Percentiles rank a stretch among this genome's conserved stretches.
These are phyloP conservation scores for Conomelus anceps DNA, from an alignment of 2,888 invertebrate genomes.

Conservation along the genomic window DNA sequence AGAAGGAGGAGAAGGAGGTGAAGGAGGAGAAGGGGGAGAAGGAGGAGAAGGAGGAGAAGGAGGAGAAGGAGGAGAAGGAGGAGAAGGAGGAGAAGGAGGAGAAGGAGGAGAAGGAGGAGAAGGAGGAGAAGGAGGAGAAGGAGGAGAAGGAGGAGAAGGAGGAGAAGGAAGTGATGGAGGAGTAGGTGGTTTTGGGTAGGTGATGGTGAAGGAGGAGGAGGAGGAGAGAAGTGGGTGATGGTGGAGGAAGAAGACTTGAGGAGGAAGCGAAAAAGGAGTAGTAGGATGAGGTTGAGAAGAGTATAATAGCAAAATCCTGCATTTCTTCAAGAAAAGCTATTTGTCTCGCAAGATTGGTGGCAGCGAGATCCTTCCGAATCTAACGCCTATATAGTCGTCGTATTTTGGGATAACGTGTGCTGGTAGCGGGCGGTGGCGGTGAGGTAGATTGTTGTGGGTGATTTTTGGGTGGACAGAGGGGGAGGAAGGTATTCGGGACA, in stretches of 20 bases:
- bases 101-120: background rate
- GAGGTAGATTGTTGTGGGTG: background rate
- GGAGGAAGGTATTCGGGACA: background rate
- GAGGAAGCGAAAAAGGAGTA: too few relatives aligned
- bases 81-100: background rate
- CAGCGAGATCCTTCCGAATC: background rate
- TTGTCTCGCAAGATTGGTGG: background rate
- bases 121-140: background rate
- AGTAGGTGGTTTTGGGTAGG: background rate
- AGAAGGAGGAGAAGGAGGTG: background rate
- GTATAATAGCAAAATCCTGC: background rate
- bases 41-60: background rate
- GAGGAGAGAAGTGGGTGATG: background rate
- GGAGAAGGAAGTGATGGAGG: background rate
- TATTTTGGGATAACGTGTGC: background rate
- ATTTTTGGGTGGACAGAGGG: background rate
- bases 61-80: background rate
- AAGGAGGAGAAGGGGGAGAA: background rate
- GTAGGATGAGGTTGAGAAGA: background rate
- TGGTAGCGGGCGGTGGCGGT: too few relatives aligned
- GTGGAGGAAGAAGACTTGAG: too few relatives aligned
- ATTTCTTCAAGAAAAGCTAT: background rate
- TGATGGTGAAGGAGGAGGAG: background rate
- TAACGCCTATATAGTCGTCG: background rate
- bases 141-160: background rate